Evolutionary conservation across 2,888 invertebrate genomes (phyloP).

Genomic region (Carabus problematicus): DNA sequence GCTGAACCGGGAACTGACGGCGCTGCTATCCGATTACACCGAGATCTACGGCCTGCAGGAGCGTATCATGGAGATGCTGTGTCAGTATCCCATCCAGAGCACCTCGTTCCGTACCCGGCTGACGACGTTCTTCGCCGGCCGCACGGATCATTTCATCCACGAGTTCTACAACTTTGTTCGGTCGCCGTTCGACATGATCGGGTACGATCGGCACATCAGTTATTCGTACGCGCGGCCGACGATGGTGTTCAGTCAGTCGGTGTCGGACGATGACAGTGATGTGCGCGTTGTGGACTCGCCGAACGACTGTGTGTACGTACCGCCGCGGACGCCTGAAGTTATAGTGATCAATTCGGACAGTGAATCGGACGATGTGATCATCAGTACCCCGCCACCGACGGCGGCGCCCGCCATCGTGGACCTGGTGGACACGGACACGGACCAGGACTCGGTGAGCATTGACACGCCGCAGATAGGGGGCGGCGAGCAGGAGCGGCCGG

Average conservation of each 20-base stretch:
- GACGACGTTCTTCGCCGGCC: slow-evolving; percentile 71
- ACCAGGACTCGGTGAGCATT: slow-evolving; percentile 36
- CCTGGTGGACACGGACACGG: slow-evolving; percentile 46
- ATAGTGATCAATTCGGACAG: slow-evolving; percentile 51
- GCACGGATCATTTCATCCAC: slow-evolving; percentile 87
- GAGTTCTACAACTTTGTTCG: slow-evolving; percentile 87
- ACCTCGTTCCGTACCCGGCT: slow-evolving; percentile 75
- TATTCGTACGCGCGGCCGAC: slow-evolving; percentile 57
- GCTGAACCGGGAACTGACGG: slow-evolving; percentile 85
- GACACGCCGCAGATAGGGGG: slow-evolving; percentile 10
- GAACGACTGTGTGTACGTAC: slow-evolving; percentile 38
- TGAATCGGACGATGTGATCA: slow-evolving; percentile 52
- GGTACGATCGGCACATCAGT: slow-evolving; percentile 77
- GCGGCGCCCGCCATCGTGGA: slow-evolving; percentile 49
- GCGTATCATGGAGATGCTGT: slow-evolving; percentile 73
- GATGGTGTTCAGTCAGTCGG: slow-evolving; percentile 46
- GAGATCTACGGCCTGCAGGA: slow-evolving; percentile 70
- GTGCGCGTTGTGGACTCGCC: slow-evolving; percentile 53
- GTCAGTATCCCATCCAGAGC: slow-evolving; percentile 71
- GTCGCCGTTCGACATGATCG: slow-evolving; percentile 85
- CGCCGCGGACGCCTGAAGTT: slow-evolving; percentile 41
- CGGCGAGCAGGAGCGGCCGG: neutral
- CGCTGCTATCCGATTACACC: slow-evolving; percentile 71
- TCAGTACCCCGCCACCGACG: slow-evolving; percentile 49
- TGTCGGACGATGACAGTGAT: slow-evolving; percentile 56